These are phyloP conservation scores for Eledona agricola DNA, from an alignment of 2,888 invertebrate genomes.

Conservation along the genomic window DNA sequence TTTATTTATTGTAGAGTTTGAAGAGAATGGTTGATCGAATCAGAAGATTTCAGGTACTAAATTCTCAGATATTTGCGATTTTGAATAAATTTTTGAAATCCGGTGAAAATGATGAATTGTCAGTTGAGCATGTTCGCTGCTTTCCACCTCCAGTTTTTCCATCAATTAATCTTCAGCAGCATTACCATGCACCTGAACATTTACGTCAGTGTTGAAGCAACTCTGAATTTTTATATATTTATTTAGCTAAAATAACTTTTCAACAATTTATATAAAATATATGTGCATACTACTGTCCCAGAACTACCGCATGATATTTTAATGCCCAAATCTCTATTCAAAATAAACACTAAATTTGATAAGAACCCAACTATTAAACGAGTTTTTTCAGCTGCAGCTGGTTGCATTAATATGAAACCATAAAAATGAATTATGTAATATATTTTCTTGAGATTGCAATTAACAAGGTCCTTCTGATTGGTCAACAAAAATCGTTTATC, in stretches of 20 bases:
- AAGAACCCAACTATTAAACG: too few relatives aligned
- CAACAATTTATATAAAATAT: slow-evolving; percentile 44
- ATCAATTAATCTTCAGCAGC: slow-evolving; percentile 67
- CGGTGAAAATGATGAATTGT: slow-evolving; percentile 81
- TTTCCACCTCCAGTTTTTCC: slow-evolving; percentile 95
- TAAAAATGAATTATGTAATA: too few relatives aligned
- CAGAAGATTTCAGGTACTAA: slow-evolving; percentile 95
- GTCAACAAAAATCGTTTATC: too few relatives aligned
- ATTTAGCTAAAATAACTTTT: slow-evolving; percentile 38
- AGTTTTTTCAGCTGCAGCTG: too few relatives aligned
- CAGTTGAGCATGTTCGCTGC: slow-evolving; percentile 96
- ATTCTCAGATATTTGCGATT: slow-evolving; percentile 97
- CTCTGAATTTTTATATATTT: slow-evolving; percentile 38
- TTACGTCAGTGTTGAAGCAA: slow-evolving; percentile 60
- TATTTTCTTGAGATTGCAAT: too few relatives aligned
- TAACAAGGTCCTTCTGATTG: too few relatives aligned
- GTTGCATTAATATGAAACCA: too few relatives aligned
- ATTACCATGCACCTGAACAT: slow-evolving; percentile 70
- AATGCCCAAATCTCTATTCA: too few relatives aligned
- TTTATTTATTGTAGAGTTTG: slow-evolving; percentile 72
- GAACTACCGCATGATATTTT: too few relatives aligned
- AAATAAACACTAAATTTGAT: too few relatives aligned
- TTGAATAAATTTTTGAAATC: slow-evolving; percentile 93
- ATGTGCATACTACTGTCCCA: too few relatives aligned
- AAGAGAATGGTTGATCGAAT: slow-evolving; percentile 98